Conservation (phyloP, 1,140 invertebrate species). For the Habropoda laboriosa region DNA sequence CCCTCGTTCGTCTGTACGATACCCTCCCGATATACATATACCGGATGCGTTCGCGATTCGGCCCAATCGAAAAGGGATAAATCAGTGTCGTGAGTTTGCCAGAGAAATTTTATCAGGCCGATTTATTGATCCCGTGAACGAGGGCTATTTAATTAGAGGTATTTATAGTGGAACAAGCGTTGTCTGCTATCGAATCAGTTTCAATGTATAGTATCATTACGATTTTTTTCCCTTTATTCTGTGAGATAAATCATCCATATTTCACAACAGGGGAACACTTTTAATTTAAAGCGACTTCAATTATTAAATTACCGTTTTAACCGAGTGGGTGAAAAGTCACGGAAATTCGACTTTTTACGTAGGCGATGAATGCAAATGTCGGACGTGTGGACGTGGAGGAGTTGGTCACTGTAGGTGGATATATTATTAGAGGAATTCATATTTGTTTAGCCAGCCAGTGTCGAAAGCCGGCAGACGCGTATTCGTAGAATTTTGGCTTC, state of each 20-base stretch:
- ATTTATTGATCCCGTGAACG: neutral
- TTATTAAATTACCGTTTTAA: neutral
- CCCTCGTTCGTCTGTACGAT: neutral
- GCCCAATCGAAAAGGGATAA: neutral
- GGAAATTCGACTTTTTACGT: neutral
- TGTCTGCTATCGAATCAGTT: no score
- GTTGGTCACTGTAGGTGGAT: neutral
- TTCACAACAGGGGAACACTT: no score
- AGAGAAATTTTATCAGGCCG: neutral
- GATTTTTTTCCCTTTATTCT: no score
- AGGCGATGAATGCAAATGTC: neutral
- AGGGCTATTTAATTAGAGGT: neutral
- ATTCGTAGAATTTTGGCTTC: no score
- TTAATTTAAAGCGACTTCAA: neutral
- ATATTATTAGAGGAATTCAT: neutral
- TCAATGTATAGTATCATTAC: no score
- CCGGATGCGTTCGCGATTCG: neutral
- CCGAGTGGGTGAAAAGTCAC: neutral
- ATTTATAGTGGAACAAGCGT: neutral
- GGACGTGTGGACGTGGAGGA: neutral
- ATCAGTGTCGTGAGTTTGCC: neutral
- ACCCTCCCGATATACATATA: neutral
- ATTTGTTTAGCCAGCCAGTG: no score
- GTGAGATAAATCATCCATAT: no score
- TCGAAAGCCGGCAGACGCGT: no score